Conservation (phyloP, 2,113 vertebrate species). For the Speoplatyrhinus poulsoni region DNA sequence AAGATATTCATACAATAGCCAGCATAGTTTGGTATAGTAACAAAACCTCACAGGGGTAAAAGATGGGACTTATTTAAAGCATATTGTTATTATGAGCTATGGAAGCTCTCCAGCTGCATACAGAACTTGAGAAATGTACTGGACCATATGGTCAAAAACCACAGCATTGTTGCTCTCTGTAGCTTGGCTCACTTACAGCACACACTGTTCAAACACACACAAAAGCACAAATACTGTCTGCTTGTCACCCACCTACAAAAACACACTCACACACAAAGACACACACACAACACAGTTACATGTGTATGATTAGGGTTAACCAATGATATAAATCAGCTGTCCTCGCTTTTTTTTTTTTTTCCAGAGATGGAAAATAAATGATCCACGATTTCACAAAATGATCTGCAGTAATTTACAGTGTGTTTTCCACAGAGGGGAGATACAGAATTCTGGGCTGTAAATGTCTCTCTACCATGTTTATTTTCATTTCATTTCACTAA, state of each 20-base stretch:
- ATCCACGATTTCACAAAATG: conserved; percentile 60
- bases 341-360: conserved; percentile 35
- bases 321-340: conserved; percentile 61
- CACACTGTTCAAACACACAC: conserved; percentile 53
- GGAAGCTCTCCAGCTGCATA: conserved; percentile 63
- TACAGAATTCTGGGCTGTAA: conserved; percentile 69
- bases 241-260: conserved; percentile 3
- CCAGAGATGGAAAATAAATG: conserved; percentile 21
- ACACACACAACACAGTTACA: conserved; percentile 40
- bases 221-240: conserved; percentile 22
- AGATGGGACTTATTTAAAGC: conserved; percentile 61
- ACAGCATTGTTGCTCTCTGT: conserved; percentile 41
- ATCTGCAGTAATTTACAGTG: conserved; percentile 68
- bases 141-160: conserved; percentile 52
- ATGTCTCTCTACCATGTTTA: conserved; percentile 70
- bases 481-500: conserved; percentile 73
- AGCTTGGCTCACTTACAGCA: conserved; percentile 35
- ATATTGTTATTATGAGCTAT: conserved; percentile 64
- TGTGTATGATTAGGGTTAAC: conserved; percentile 26
- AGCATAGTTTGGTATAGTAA: conserved; percentile 17
- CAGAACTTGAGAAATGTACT: conserved; percentile 45
- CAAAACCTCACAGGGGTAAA: conserved; percentile 45
- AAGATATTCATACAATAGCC: conserved; percentile 32
- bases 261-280: conserved; percentile 28
- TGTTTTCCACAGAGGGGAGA: conserved; percentile 69